Conservation (phyloP, 2,888 invertebrate species). For the Drosophila glabriapex region DNA sequence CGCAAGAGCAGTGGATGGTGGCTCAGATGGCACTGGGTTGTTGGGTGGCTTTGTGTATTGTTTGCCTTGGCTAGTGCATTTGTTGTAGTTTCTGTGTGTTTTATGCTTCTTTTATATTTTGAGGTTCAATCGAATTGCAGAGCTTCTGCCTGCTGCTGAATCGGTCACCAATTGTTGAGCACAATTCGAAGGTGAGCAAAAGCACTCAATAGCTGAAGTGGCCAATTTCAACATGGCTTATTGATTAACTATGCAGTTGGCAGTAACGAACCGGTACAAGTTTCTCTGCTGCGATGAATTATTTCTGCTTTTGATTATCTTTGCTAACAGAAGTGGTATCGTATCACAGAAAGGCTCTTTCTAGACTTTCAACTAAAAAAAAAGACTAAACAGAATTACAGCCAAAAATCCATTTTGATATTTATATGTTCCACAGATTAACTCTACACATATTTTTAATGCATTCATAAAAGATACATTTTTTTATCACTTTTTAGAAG, state of each 20-base stretch:
- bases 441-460: background rate
- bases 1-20: constrained; percentile 7
- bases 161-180: constrained; percentile 48
- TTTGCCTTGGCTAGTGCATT: constrained; percentile 38
- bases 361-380: background rate
- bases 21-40: constrained; percentile 14
- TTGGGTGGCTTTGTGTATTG: constrained; percentile 42
- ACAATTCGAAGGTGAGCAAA: constrained; percentile 23
- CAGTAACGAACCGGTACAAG: constrained; percentile 14
- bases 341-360: background rate
- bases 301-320: background rate
- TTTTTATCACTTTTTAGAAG: background rate
- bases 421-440: background rate
- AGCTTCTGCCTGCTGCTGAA: constrained; percentile 25
- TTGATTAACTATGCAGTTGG: constrained; percentile 38
- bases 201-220: constrained; percentile 33
- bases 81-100: constrained; percentile 19
- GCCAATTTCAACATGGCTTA: constrained; percentile 45
- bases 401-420: background rate
- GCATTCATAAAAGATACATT: background rate
- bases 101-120: background rate
- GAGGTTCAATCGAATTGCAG: constrained; percentile 47
- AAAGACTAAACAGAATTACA: background rate
- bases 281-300: constrained; percentile 3
- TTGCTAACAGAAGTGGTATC: background rate